phyloP scores from a whole-genome alignment of 2,888 invertebrate species.

The Phragmatobia fuliginosa region DNA sequence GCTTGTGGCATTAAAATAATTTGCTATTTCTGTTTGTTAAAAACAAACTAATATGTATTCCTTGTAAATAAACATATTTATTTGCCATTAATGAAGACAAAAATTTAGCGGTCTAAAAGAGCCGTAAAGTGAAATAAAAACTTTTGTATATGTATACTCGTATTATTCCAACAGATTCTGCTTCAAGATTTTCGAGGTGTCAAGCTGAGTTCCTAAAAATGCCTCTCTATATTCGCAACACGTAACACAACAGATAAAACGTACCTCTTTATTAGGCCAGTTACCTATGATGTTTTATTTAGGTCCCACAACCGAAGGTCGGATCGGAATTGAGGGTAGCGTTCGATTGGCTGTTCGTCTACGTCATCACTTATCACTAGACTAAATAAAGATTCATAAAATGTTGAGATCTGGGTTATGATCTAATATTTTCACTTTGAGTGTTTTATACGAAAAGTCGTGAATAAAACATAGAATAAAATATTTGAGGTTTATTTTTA shows the following conservation, averaged over 20 bases:
- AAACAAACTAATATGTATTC: too few relatives aligned
- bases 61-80: too few relatives aligned
- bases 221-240: slow-evolving; percentile 7
- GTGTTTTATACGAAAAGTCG: not conserved
- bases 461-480: not conserved
- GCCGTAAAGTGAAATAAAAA: not conserved
- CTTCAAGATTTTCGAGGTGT: not conserved
- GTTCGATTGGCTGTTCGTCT: slow-evolving; percentile 10
- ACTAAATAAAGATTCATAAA: slow-evolving; percentile 7
- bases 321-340: slow-evolving; percentile 1
- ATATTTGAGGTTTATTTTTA: not conserved
- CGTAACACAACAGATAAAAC: slow-evolving; percentile 15
- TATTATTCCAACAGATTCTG: not conserved
- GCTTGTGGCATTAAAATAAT: too few relatives aligned
- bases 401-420: not conserved
- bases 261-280: slow-evolving; percentile 10
- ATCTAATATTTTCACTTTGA: not conserved
- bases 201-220: not conserved
- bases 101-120: not conserved
- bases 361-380: slow-evolving; percentile 12
- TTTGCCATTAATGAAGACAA: not conserved
- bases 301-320: slow-evolving; percentile 1
- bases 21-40: too few relatives aligned
- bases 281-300: slow-evolving; percentile 22
- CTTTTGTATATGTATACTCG: not conserved